Conservation (phyloP, 2,888 invertebrate genomes). For the Chirona hameri region DNA sequence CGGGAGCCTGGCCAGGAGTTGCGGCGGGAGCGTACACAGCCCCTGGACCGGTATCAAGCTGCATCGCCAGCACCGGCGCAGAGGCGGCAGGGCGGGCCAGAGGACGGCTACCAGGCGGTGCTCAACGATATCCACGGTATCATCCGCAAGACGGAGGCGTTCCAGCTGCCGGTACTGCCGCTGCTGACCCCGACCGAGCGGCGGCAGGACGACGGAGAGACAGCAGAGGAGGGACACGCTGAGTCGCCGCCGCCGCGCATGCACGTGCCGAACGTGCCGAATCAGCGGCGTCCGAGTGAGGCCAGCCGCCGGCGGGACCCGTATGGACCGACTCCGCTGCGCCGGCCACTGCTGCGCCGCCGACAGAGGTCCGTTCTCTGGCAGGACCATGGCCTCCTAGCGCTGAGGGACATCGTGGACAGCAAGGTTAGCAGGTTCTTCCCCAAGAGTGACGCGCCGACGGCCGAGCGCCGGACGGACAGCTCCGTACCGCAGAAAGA, state of each 20-base stretch:
- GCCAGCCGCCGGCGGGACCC: not conserved
- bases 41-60: not conserved
- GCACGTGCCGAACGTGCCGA: not conserved
- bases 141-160: not conserved
- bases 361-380: not conserved
- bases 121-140: conserved; percentile 5
- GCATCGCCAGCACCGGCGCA: not conserved
- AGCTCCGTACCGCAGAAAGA: not conserved
- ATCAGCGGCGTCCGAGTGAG: too few species aligned
- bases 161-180: conserved; percentile 25
- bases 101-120: conserved; percentile 5
- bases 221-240: not conserved
- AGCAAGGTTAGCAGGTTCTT: conserved; percentile 7
- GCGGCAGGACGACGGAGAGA: not conserved
- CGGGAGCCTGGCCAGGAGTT: too few species aligned
- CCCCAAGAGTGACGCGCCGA: not conserved
- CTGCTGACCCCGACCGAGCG: not conserved
- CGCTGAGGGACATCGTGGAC: conserved; percentile 5
- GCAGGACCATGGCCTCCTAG: conserved; percentile 1
- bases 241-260: not conserved
- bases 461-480: not conserved
- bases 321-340: not conserved
- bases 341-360: not conserved
- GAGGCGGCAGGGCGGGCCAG: not conserved
- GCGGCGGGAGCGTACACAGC: not conserved